Base-by-base conservation (phyloP, 1,140 invertebrate genomes). In the Macrotrachela quadricornifera region DNA sequence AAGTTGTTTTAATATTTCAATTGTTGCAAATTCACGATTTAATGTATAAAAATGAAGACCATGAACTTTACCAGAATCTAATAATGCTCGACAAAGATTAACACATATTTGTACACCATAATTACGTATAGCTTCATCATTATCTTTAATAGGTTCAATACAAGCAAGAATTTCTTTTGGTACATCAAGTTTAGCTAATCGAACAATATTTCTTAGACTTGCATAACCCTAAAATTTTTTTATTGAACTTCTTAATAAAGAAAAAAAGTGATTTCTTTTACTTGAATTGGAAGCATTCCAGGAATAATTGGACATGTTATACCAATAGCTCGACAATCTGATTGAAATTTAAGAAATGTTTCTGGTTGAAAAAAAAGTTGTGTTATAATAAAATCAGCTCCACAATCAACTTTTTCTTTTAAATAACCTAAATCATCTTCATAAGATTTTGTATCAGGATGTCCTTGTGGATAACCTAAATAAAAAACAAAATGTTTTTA, bases 351-450 rank as follows among this genome's bases (percentile, higher is more conserved):
- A 18, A 78, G 66, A 58, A 79, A 80, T 1, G 71, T 66, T 50
- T 75, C 64, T 8, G 75, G 66, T 42, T 79, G 73, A 58, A 82
- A 81, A 61, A 79, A 78, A 14, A 81, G 68, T 68, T 83, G 81
- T 2, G 80, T 80, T 58, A 83, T 78, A 21, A 83, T 77, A 57
- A 83, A 81, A 67, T 81, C 76, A 14, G 80, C 80, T 2, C 81
- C 80, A 42, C 76, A 77, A 57, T 79, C 73, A 21, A 81, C 77
- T 69, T 83, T 83, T 57, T 75, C 70, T 63, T 81, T 81, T 1
- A 83, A 63, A 61, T 79, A 69, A 42, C 64, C 46, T 13, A 83
- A 60, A 64, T 82, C 80, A 14, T 75, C 68, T 51, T 76, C 68
- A 61, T 79, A 78, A 9, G 73, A 74, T 3, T 54, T 46, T 21